Evolutionary conservation across 2,888 invertebrate species (phyloP), one percentile per base, ranked within the genome.

Genomic region (Tanypteryx hageni): DNA sequence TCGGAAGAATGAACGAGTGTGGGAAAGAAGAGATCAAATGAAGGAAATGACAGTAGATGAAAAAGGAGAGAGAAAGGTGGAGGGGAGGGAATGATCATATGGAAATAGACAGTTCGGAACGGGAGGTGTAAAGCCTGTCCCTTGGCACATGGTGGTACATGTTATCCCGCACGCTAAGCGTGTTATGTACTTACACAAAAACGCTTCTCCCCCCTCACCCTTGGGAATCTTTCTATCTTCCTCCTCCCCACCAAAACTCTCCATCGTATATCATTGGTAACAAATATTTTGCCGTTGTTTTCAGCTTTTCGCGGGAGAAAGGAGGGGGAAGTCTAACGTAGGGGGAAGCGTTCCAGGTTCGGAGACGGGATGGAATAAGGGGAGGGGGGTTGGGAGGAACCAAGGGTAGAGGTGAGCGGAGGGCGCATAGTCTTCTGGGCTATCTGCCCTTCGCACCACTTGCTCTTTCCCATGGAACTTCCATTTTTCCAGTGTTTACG

Each of bases 401-500:
- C 16, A 57, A 84, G 57, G 57, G 64, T 64, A 18, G 18, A 83
- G 44, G 56, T 83, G 44, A 83, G 57, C n/a, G 14, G 56, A 83
- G 83, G 84, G n/a, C 56, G 57, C 18, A 84, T 57, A 57, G 57
- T 84, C 57, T 44, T 18, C 84, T 57, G 16, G 44, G 58, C 56
- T 58, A 85, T 57, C 85, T 56, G 22, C 22, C 57, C 57, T 57
- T 16, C 85, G n/a, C 85, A 85, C 83, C 56, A 56, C 56, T 56
- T 56, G 56, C 16, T 83, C 83, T 56, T 83, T 83, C 56, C 56
- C 83, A 44, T 83, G n/a, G 83, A 83, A 83, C 83, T 83, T 57
- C 85, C 85, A 58, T 85, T 85, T 44, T 58, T 57, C 85, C 85
- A n/a, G 85, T 85, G 85, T 85, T 85, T 85, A 85, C 58, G 85